Conservation (phyloP, 2,888 invertebrate species). For the Mesoligia furuncula region DNA sequence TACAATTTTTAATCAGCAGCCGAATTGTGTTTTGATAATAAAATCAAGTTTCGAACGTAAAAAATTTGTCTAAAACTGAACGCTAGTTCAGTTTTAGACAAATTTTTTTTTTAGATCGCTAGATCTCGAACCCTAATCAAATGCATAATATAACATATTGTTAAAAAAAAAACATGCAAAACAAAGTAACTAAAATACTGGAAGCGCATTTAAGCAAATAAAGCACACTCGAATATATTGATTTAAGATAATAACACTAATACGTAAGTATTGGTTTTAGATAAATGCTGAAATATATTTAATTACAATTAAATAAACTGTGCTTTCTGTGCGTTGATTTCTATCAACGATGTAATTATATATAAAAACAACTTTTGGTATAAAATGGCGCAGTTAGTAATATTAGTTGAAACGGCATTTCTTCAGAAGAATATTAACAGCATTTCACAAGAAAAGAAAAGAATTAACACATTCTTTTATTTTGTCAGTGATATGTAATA, state of each 20-base stretch:
- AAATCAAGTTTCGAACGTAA: constrained; percentile 16
- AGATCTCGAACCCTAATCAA: constrained; percentile 17
- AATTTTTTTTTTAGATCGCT: too few species aligned
- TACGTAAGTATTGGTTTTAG: constrained; percentile 14
- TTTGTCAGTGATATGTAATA: not conserved
- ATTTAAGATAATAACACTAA: constrained; percentile 19
- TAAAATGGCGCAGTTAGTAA: not conserved
- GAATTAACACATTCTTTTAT: not conserved
- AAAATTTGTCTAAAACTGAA: not conserved
- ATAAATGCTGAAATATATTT: constrained; percentile 34
- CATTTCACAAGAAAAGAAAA: not conserved
- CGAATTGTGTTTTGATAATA: constrained; percentile 18
- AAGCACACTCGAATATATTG: constrained; percentile 47
- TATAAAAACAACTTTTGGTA: constrained; percentile 3
- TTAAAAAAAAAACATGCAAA: constrained; percentile 58
- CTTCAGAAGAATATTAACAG: not conserved
- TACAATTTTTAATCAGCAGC: constrained; percentile 18
- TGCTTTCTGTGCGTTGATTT: constrained; percentile 13
- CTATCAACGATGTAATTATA: constrained; percentile 18
- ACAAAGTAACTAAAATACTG: constrained; percentile 44
- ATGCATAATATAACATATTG: constrained; percentile 22
- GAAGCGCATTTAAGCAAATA: constrained; percentile 36
- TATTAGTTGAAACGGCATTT: not conserved
- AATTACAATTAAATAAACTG: constrained; percentile 16
- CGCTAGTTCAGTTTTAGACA: too few species aligned